Evolutionary conservation across 2,888 invertebrate genomes (phyloP), one percentile per base, ranked within the genome.

Genomic region (Chaetoderma sp.): DNA sequence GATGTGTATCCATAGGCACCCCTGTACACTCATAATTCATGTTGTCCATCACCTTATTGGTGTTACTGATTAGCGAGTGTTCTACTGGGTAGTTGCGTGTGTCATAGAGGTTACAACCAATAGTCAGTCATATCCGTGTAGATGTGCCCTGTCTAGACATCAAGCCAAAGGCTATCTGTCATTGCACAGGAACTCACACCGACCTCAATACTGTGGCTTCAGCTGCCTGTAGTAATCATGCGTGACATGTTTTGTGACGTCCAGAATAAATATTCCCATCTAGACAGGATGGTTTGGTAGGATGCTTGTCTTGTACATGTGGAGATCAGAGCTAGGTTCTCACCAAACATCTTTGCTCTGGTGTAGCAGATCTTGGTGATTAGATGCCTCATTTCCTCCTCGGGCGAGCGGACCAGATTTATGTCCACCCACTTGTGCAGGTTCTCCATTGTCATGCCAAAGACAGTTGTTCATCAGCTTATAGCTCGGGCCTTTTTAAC

Each of bases 391-490:
- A 66, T 69, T 39, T 65, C n/a, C 6, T 60, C 57, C 25, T 54
- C 49, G 16, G 61, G 36, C n/a, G 56, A 61, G 45, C 68, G 61
- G 6, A 49, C 55, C 13, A 70, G 32, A 21, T 60, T 60, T 1
- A 89, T 74, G 70, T 84, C 78, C n/a, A 78, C 73, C 55, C 78
- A 73, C 47, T 86, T 86, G 21, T 82, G 68, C 13, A 85, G 81
- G 75, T 86, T 87, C 72, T 86, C 86, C 79, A 86, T 86, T 1
- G 83, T 83, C 76, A 86, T 87, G 2, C 84, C 83, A 71, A 79
- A 86, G 21, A 82, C 77, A 6, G 75, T 63, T 71, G 68, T 77
- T 54, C 81, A 64, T 68, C 18, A 73, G 49, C 59, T 79, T 80
- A 69, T 84, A n/a, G n/a, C n/a, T n/a, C n/a, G n/a, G n/a, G n/a